Evolutionary conservation across 35 echinoderm and acorn worm species (phyloP).

Genomic region (Lytechinus variegatus): DNA sequence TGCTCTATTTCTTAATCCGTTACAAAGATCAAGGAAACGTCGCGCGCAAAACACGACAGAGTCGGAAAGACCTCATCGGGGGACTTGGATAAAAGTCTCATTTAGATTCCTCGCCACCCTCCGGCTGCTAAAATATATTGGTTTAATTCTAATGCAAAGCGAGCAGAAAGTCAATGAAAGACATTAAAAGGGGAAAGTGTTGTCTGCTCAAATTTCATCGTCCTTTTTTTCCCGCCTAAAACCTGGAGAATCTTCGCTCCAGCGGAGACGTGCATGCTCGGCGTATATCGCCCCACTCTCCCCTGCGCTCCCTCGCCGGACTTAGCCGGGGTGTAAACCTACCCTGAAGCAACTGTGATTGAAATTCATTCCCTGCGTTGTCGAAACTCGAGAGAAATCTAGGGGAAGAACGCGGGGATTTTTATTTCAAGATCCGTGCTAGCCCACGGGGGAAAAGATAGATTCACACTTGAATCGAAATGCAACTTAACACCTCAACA

Average conservation of each 20-base stretch:
- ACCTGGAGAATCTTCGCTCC: background rate
- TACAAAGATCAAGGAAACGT: background rate
- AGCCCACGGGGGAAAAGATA: constrained; percentile 36
- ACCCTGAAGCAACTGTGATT: constrained; percentile 47
- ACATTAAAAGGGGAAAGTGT: constrained; percentile 25
- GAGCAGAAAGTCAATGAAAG: constrained; percentile 36
- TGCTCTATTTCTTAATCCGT: constrained; percentile 12
- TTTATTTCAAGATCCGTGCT: constrained; percentile 44
- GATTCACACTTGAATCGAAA: constrained; percentile 48
- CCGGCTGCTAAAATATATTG: constrained; percentile 36
- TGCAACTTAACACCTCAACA: constrained; percentile 57
- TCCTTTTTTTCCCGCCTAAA: constrained; percentile 32
- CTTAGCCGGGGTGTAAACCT: constrained; percentile 4
- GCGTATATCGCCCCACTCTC: background rate
- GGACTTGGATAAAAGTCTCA: background rate
- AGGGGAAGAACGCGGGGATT: constrained; percentile 30
- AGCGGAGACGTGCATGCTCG: background rate
- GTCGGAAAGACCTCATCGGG: background rate
- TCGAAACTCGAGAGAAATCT: constrained; percentile 49
- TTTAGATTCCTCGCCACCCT: background rate
- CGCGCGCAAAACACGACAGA: background rate
- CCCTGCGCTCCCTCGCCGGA: background rate
- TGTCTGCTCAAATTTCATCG: constrained; percentile 36
- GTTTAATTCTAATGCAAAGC: constrained; percentile 46
- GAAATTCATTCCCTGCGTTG: constrained; percentile 49